Evolutionary conservation across 2,888 invertebrate species (phyloP).

Genomic region (Meteorus colon): DNA sequence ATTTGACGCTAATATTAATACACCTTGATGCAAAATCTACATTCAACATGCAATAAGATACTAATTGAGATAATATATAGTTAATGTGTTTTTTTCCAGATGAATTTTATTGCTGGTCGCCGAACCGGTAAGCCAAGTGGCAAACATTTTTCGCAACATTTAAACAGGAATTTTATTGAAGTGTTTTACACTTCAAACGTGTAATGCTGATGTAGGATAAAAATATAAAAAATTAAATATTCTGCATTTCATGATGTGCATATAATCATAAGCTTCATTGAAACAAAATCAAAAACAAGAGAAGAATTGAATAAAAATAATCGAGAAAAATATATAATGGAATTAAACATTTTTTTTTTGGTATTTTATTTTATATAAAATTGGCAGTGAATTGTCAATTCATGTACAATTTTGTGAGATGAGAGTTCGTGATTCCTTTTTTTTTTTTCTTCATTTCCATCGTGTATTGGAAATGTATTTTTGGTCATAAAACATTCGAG

Average conservation of each 20-base stretch:
- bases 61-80: constrained; percentile 13
- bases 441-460: not conserved
- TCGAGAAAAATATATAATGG: too few species aligned
- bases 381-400: not conserved
- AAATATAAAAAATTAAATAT: constrained; percentile 3
- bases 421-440: not conserved
- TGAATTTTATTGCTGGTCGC: not conserved
- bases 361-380: not conserved
- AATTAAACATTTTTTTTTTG: too few species aligned
- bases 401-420: not conserved
- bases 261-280: not conserved
- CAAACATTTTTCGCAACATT: not conserved
- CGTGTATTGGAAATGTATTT: not conserved
- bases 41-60: constrained; percentile 5
- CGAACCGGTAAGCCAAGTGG: constrained; percentile 10
- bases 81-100: not conserved
- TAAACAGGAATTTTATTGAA: constrained; percentile 2
- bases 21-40: not conserved
- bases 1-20: not conserved
- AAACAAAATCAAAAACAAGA: not conserved
- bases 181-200: not conserved
- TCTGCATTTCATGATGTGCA: not conserved
- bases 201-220: not conserved
- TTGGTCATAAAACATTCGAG: not conserved
- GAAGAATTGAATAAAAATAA: not conserved